phyloP scores from a whole-genome alignment of 1,140 invertebrate genomes.

The Lordiphosa collinella region DNA sequence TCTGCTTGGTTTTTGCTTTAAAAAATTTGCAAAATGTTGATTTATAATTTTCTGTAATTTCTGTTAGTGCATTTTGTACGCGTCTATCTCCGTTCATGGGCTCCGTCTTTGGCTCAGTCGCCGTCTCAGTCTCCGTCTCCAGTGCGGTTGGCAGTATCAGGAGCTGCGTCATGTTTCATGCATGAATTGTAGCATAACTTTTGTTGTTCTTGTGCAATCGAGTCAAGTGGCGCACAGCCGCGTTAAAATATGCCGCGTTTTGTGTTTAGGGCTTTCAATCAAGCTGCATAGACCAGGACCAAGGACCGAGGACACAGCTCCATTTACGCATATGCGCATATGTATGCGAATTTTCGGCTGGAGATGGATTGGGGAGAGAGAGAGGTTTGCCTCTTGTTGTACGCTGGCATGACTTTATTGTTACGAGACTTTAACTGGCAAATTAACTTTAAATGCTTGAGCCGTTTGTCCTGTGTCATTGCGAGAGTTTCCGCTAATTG shows the following conservation, averaged over 20 bases:
- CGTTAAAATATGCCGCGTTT: constrained; percentile 50
- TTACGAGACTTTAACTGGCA: constrained; percentile 21
- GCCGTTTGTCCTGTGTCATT: too few species aligned
- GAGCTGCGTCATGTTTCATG: constrained; percentile 53
- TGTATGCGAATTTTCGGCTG: too few species aligned
- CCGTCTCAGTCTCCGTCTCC: too few species aligned
- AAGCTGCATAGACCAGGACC: constrained; percentile 9
- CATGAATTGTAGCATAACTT: constrained; percentile 70
- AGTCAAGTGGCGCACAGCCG: constrained; percentile 56
- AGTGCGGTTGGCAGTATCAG: constrained; percentile 5
- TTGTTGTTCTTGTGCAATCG: constrained; percentile 65
- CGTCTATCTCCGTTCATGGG: too few species aligned
- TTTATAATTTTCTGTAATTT: neutral
- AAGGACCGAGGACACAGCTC: neutral
- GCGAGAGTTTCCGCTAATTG: too few species aligned
- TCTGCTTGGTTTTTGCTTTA: too few species aligned
- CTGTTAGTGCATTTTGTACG: too few species aligned
- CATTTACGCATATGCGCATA: constrained; percentile 6
- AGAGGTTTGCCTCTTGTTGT: too few species aligned
- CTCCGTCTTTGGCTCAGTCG: too few species aligned
- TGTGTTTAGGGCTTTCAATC: constrained; percentile 48
- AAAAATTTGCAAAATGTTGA: too few species aligned
- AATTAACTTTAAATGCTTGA: constrained; percentile 18
- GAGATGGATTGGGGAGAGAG: too few species aligned
- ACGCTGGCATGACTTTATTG: constrained; percentile 4